Evolutionary conservation across 2,888 invertebrate genomes (phyloP).

Genomic region (Rhamphomyia laevipes): DNA sequence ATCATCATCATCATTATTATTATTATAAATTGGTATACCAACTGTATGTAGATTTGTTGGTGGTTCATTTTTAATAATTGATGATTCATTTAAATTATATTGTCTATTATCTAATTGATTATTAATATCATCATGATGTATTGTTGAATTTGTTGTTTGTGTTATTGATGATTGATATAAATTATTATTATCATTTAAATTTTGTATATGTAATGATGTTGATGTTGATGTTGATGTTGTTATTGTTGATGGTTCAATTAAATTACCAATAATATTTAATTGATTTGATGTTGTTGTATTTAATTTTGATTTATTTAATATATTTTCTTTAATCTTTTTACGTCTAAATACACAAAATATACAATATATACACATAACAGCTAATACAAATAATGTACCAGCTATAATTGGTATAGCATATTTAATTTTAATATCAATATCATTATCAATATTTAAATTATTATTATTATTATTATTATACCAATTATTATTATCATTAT

Average conservation of each 20-base stretch:
- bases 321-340: slow-evolving; percentile 26
- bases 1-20: slow-evolving; percentile 27
- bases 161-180: not conserved
- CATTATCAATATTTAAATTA: not conserved
- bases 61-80: slow-evolving; percentile 19
- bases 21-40: slow-evolving; percentile 38
- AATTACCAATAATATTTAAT: too few relatives aligned
- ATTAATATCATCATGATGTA: not conserved
- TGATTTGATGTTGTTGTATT: slow-evolving; percentile 14
- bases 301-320: too few relatives aligned
- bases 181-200: too few relatives aligned
- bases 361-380: slow-evolving; percentile 13
- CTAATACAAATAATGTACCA: slow-evolving; percentile 11
- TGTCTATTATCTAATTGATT: not conserved
- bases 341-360: slow-evolving; percentile 11
- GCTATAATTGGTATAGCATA: slow-evolving; percentile 17
- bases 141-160: not conserved
- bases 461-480: slow-evolving; percentile 1
- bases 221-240: slow-evolving; percentile 20
- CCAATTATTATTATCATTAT: not conserved
- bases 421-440: slow-evolving; percentile 12
- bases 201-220: not conserved
- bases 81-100: too few relatives aligned
- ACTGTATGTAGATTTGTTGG: slow-evolving; percentile 37
- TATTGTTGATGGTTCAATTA: slow-evolving; percentile 32